Percentiles rank a stretch among this genome's conserved stretches.
Evolutionary conservation across 2,888 invertebrate species (phyloP).

Genomic region (Idaea dimidiata): DNA sequence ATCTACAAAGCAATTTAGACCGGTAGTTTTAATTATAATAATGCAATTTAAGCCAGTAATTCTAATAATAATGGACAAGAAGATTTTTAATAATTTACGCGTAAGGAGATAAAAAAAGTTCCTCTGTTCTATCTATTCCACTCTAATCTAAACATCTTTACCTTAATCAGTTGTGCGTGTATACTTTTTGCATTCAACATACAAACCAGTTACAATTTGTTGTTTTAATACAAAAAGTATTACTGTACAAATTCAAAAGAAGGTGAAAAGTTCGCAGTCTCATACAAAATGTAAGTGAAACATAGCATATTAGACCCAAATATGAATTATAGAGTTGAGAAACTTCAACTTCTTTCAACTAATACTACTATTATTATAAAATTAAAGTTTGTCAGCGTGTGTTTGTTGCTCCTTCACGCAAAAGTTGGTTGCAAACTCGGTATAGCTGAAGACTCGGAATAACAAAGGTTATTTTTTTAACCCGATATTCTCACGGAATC

Average conservation of each 20-base stretch:
- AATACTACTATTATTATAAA: no score
- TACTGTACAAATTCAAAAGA: background rate
- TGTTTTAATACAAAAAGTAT: background rate
- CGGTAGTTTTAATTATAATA: no score
- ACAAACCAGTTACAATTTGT: background rate
- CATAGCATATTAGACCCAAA: background rate
- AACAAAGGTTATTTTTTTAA: no score
- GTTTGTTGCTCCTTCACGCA: no score
- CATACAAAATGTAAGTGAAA: background rate
- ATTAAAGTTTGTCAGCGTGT: no score
- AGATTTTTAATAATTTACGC: background rate
- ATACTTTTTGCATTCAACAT: background rate
- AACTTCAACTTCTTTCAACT: no score
- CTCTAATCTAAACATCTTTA: background rate
- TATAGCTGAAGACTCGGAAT: no score
- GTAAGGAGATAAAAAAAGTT: background rate
- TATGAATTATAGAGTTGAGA: background rate
- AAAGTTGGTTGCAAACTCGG: no score
- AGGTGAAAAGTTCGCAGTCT: background rate
- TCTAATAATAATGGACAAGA: no score
- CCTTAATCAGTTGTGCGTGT: constrained; percentile 8
- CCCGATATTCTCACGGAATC: no score
- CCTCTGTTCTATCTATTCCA: background rate
- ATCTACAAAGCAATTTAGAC: no score
- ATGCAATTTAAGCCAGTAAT: no score